Conservation (phyloP, 2,888 invertebrate species). For the Argyresthia goedartella region DNA sequence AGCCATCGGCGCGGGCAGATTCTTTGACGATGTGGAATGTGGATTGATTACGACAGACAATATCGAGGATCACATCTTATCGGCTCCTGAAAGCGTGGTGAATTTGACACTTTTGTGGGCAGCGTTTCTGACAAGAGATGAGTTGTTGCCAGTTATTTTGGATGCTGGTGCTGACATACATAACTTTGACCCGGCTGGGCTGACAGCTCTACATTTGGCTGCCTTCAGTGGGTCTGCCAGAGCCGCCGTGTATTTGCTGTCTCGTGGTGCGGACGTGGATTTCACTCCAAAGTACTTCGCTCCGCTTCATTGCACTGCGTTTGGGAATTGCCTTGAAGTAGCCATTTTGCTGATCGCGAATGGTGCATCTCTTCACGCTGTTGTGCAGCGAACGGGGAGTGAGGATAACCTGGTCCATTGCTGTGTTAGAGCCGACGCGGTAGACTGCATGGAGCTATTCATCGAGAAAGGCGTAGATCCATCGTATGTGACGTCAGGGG, state of each 20-base stretch:
- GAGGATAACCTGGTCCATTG: constrained; percentile 87
- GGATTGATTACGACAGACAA: constrained; percentile 75
- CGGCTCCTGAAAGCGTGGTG: constrained; percentile 76
- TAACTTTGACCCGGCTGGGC: constrained; percentile 79
- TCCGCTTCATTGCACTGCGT: constrained; percentile 90
- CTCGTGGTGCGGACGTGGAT: constrained; percentile 78
- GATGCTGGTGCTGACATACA: constrained; percentile 77
- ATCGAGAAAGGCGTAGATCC: constrained; percentile 82
- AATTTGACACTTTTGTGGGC: constrained; percentile 81
- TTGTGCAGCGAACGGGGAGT: constrained; percentile 75
- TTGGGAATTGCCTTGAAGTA: constrained; percentile 86
- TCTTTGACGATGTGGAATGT: constrained; percentile 82
- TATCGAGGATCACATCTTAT: constrained; percentile 66
- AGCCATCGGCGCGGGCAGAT: constrained; percentile 73
- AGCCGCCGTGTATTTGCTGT: constrained; percentile 77
- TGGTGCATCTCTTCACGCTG: constrained; percentile 77
- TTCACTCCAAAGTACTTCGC: constrained; percentile 79
- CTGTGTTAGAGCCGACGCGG: constrained; percentile 84
- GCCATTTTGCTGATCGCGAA: constrained; percentile 81
- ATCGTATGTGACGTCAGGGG: constrained; percentile 79
- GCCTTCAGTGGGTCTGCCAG: constrained; percentile 82
- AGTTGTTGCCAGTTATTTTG: constrained; percentile 76
- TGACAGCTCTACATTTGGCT: constrained; percentile 81
- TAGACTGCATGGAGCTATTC: constrained; percentile 83
- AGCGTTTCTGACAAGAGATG: constrained; percentile 79